phyloP scores from a whole-genome alignment of 2,113 vertebrate species.

The Dissostichus mawsoni region DNA sequence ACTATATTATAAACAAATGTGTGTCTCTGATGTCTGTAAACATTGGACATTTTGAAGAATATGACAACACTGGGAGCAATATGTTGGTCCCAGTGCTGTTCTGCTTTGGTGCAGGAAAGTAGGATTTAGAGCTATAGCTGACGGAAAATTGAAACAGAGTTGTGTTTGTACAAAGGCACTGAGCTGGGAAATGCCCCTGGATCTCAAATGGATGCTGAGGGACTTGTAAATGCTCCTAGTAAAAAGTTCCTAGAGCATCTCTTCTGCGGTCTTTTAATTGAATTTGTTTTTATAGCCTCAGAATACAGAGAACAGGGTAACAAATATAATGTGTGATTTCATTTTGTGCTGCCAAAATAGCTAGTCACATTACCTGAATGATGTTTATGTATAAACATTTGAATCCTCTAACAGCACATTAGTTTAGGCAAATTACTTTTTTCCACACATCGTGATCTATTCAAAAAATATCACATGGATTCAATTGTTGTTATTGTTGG shows the following conservation, averaged over 20 bases:
- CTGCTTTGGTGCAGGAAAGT: conserved; percentile 6
- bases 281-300: background rate
- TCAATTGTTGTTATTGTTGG: background rate
- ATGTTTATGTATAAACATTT: background rate
- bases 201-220: background rate
- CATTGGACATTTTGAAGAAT: background rate
- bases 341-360: background rate
- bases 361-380: background rate
- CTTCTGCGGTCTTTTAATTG: background rate
- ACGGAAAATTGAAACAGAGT: conserved; percentile 28
- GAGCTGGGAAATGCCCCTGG: conserved; percentile 23
- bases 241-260: background rate
- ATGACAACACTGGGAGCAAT: background rate
- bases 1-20: background rate
- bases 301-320: background rate
- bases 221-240: conserved; percentile 1
- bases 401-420: background rate
- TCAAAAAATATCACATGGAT: too few relatives aligned
- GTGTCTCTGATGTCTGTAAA: background rate
- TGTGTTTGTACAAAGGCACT: conserved; percentile 12
- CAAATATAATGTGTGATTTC: background rate
- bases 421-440: background rate
- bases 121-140: conserved; percentile 28
- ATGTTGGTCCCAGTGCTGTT: conserved; percentile 11
- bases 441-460: background rate